Base-by-base conservation (phyloP, 1,140 invertebrate species). In the Lepidurus apus region DNA sequence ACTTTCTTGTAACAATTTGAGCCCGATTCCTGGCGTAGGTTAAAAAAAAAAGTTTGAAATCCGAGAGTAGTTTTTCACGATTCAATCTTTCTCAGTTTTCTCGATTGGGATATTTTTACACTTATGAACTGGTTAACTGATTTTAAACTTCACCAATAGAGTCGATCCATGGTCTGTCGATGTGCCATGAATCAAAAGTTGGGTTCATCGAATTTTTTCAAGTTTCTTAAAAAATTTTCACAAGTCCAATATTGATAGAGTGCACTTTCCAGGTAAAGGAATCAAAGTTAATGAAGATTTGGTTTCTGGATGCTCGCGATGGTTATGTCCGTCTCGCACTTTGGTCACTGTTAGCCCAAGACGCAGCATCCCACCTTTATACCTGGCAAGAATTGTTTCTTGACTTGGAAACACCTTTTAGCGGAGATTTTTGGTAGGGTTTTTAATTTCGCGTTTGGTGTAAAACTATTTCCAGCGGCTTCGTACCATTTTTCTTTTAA, bases 301-400 rank as follows among this genome's bases (percentile, higher is more conserved):
- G 53, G 53, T 21, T 65, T 65, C 17, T 17, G 53, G 53, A n/a
- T 65, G 53, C 13, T 65, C 17, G 9, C 21, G 53, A 65, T 65
- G 53, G 53, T 65, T 65, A 65, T 65, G 53, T 7, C 6, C 21
- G 53, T 21, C 17, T 65, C 21, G n/a, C 21, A n/a, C 53, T 21
- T 65, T 65, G 53, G 53, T 65, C 53, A 65, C 53, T 65, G 53
- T 65, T 65, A 65, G 53, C 53, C 53, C 53, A 65, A 65, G 53
- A 65, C 53, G 53, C 53, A 65, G 53, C 53, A 65, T 65, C 53
- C 53, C 53, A 65, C 53, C 53, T 65, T 65, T 65, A 65, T 65
- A 65, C 53, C 53, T 65, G 53, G 53, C 53, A 65, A 65, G 53
- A 65, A 65, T 65, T 21, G 53, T 65, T 65, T 65, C 53, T 65